Evolutionary conservation across 2,888 invertebrate species (phyloP).

Genomic region (Pediacus dermestoides): DNA sequence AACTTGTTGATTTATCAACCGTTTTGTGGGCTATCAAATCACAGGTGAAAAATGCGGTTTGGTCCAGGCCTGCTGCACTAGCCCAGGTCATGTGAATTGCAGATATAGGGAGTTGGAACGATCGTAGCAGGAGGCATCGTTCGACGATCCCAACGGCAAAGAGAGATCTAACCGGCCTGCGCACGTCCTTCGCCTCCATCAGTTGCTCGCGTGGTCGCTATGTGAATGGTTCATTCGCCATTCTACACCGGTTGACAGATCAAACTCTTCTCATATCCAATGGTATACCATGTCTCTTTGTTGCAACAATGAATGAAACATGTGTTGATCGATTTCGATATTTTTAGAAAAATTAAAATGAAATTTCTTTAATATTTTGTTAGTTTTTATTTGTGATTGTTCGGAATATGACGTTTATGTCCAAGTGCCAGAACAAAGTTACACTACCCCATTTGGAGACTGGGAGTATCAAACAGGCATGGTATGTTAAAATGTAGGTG

Average conservation of each 20-base stretch:
- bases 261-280: conserved; percentile 9
- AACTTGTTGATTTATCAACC: no score
- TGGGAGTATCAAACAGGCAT: conserved; percentile 39
- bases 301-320: neutral
- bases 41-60: no score
- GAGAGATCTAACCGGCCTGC: conserved; percentile 13
- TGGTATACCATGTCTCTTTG: conserved; percentile 4
- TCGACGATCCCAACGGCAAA: conserved; percentile 10
- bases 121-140: conserved; percentile 11
- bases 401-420: conserved; percentile 39
- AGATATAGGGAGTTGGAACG: conserved; percentile 7
- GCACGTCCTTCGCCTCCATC: conserved; percentile 14
- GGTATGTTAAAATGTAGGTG: conserved; percentile 45
- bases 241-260: no score
- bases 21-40: no score
- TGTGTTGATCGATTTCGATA: conserved; percentile 6
- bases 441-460: conserved; percentile 32
- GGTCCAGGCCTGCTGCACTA: no score
- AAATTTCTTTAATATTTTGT: neutral
- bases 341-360: no score
- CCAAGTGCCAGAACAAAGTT: conserved; percentile 37
- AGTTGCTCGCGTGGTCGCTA: conserved; percentile 20
- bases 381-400: conserved; percentile 7
- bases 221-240: conserved; percentile 10
- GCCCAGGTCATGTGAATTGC: no score